These are phyloP conservation scores for Oconnorella tubifera DNA, from an alignment of 2,888 invertebrate genomes.

Conservation along the genomic window DNA sequence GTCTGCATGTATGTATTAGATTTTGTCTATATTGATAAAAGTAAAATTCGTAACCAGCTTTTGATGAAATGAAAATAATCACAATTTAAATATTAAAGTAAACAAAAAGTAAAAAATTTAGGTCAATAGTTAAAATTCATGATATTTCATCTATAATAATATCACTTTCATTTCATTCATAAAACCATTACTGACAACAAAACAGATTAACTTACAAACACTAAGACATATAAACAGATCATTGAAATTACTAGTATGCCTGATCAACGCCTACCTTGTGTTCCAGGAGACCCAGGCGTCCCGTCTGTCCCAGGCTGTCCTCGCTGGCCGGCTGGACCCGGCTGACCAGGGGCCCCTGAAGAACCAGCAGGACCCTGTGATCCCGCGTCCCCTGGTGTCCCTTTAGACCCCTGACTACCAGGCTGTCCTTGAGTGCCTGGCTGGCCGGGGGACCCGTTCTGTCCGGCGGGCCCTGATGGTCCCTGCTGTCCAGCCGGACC, in stretches of 20 bases:
- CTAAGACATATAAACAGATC: no score
- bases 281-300: conserved; percentile 4
- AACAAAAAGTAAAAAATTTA: not conserved
- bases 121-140: not conserved
- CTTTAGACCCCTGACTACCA: conserved; percentile 21
- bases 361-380: conserved; percentile 18
- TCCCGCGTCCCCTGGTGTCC: conserved; percentile 24
- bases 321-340: conserved; percentile 3
- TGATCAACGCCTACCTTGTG: not conserved
- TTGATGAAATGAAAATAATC: no score
- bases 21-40: no score
- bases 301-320: conserved; percentile 10
- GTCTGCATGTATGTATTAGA: no score
- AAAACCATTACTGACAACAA: not conserved
- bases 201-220: not conserved
- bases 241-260: no score
- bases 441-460: conserved; percentile 23
- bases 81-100: no score
- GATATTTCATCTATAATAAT: no score
- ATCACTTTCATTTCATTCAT: no score
- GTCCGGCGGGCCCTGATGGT: conserved; percentile 16
- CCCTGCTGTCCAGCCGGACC: conserved; percentile 42
- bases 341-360: conserved; percentile 58
- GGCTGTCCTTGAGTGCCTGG: conserved; percentile 15
- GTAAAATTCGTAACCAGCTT: no score